A percentile compares a stretch with the other conserved stretches of the same genome.
Evolutionary conservation across 2,888 invertebrate genomes (phyloP).

Genomic region (Acanthosepion pharaonis): DNA sequence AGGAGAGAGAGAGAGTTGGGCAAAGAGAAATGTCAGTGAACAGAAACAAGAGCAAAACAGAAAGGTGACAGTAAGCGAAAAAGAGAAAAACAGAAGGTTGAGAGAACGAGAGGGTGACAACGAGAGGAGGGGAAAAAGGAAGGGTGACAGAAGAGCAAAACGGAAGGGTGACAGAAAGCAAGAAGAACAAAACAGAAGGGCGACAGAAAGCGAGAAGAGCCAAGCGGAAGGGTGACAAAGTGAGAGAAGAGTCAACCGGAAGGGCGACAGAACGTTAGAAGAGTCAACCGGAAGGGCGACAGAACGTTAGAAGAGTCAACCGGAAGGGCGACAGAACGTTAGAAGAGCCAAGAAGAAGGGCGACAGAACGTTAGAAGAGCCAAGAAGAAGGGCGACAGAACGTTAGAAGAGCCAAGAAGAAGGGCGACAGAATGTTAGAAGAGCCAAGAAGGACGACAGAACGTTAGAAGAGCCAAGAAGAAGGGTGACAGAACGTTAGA

Average conservation of each 20-base stretch:
- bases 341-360: not conserved
- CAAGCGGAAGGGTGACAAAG: rapidly evolving
- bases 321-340: not conserved
- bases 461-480: too few species aligned
- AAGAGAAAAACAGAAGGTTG: too few species aligned
- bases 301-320: not conserved
- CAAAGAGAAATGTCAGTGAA: not conserved
- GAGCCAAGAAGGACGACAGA: too few species aligned
- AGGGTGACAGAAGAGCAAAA: too few species aligned
- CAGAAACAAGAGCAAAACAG: not conserved
- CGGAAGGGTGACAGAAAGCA: rapidly evolving
- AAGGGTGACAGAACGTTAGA: too few species aligned
- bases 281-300: too few species aligned
- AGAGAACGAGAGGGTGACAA: not conserved
- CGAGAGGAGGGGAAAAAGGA: not conserved
- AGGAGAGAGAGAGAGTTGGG: not conserved
- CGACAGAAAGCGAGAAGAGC: not conserved
- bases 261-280: rapidly evolving
- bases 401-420: too few species aligned
- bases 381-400: too few species aligned
- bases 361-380: too few species aligned
- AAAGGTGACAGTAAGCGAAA: too few species aligned
- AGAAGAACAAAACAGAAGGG: too few species aligned
- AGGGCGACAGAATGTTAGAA: too few species aligned
- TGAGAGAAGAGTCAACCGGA: rapidly evolving